phyloP scores from a whole-genome alignment of 2,113 vertebrate species.

The Sisor rabdophorus region DNA sequence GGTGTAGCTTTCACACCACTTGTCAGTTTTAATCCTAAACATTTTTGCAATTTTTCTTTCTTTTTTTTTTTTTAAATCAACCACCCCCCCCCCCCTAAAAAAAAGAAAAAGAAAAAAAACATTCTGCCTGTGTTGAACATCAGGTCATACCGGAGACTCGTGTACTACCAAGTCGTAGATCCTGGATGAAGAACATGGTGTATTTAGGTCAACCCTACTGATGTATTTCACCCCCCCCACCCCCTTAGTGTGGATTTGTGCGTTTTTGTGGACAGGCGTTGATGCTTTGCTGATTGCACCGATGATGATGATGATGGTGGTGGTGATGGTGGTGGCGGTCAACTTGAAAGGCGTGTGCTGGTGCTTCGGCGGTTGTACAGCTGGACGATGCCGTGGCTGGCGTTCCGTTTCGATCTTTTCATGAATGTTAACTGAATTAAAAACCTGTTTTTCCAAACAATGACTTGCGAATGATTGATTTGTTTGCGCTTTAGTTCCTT shows the following conservation, averaged over 20 bases:
- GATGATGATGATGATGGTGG: too few relatives aligned
- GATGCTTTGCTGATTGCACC: background rate
- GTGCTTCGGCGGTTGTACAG: constrained; percentile 51
- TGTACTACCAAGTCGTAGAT: background rate
- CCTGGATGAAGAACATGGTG: background rate
- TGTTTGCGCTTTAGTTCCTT: constrained; percentile 1
- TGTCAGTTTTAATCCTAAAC: background rate
- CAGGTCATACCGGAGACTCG: too few relatives aligned
- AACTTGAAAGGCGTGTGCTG: constrained; percentile 26
- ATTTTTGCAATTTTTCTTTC: background rate
- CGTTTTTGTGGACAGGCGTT: constrained; percentile 2
- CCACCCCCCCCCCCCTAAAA: too few relatives aligned
- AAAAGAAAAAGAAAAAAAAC: too few relatives aligned
- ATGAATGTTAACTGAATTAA: constrained; percentile 76
- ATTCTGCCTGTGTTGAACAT: too few relatives aligned
- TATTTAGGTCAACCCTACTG: background rate
- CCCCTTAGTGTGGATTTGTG: background rate
- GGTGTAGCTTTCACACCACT: constrained; percentile 13
- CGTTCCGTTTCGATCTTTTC: constrained; percentile 70
- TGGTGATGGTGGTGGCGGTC: too few relatives aligned
- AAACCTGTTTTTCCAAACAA: constrained; percentile 60
- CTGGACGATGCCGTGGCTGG: constrained; percentile 53
- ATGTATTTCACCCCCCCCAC: background rate
- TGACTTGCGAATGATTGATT: constrained; percentile 16
- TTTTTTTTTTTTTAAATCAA: too few relatives aligned